Evolutionary conservation across 1,140 invertebrate genomes (phyloP).

Genomic region (Drosophila sp.): DNA sequence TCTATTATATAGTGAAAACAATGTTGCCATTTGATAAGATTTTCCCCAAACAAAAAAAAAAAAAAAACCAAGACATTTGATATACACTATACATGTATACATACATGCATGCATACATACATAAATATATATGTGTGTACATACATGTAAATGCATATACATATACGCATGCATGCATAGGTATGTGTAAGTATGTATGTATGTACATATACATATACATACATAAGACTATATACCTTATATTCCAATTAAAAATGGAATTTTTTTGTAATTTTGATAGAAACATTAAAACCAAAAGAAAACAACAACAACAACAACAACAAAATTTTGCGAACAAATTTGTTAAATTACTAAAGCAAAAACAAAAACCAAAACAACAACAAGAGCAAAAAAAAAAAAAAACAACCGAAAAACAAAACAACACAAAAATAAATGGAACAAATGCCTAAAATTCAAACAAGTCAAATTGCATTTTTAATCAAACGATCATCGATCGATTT

Average conservation of each 20-base stretch:
- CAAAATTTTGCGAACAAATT: constrained; percentile 46
- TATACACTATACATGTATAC: constrained; percentile 64
- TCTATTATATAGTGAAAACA: constrained; percentile 77
- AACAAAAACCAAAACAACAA: background rate
- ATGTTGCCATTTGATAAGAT: constrained; percentile 80
- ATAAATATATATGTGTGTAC: constrained; percentile 35
- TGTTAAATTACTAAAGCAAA: constrained; percentile 33
- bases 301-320: constrained; percentile 28
- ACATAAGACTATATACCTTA: constrained; percentile 61
- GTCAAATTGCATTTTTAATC: background rate
- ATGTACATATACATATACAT: constrained; percentile 40
- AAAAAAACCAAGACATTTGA: constrained; percentile 61
- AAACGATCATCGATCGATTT: background rate
- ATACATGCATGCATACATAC: constrained; percentile 15
- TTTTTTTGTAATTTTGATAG: constrained; percentile 81
- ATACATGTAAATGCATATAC: constrained; percentile 52
- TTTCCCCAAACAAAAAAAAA: constrained; percentile 54
- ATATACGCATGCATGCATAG: constrained; percentile 35
- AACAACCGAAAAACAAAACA: constrained; percentile 36
- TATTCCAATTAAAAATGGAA: constrained; percentile 75
- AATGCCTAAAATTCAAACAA: constrained; percentile 56
- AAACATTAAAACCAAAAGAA: constrained; percentile 67
- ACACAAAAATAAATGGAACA: constrained; percentile 69
- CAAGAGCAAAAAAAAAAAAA: constrained; percentile 32
- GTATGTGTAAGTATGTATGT: background rate